Evolutionary conservation across 1,140 invertebrate genomes (phyloP), one percentile per base, ranked within the genome.

Genomic region (Neomicropteryx cornuta): DNA sequence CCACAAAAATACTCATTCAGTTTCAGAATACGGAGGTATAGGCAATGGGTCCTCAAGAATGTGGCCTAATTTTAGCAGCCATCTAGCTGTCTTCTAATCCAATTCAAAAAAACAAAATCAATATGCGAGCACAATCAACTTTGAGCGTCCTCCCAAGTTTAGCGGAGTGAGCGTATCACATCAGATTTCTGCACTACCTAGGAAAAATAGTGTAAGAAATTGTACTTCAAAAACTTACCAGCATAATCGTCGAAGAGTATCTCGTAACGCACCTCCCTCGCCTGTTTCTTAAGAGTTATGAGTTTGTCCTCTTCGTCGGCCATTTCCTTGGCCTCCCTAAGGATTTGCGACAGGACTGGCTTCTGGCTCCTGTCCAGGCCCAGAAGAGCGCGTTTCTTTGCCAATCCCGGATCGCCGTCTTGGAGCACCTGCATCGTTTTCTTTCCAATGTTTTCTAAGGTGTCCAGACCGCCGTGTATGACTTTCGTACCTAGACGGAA

Each of bases 371-470:
- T 45, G 21, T 78, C 72, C 18, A 77, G 64, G 19, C 76, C 73
- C 3, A 92, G 71, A 43, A 87, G 70, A 2, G 83, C 81, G 32
- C 84, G 59, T 50, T 89, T 91, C 53, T 86, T 87, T 35, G 79
- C 81, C 6, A 92, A 64, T 0, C 86, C 85, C 8, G 88, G 87
- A 63, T 93, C 88, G 41, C 86, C 85, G 39, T 92, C 88, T 62
- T 91, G 87, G 2, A 94, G 61, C 3, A 90, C 87, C 56, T 88
- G 83, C 78, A 93, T 89, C 0, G 91, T 93, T 55, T 93, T 93
- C 51, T 92, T 92, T 1, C 91, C 90, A 48, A 95, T 86, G 0
- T 80, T 81, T 58, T 95, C 91, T 35, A 95, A 59, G 0, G 90
- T 91, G 58, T 90, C 88, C 16, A 94, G 63, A 32, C 89, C 84